Evolutionary conservation across 2,888 invertebrate genomes (phyloP), one percentile per base, ranked within the genome.

Genomic region (Drosophila anceps): DNA sequence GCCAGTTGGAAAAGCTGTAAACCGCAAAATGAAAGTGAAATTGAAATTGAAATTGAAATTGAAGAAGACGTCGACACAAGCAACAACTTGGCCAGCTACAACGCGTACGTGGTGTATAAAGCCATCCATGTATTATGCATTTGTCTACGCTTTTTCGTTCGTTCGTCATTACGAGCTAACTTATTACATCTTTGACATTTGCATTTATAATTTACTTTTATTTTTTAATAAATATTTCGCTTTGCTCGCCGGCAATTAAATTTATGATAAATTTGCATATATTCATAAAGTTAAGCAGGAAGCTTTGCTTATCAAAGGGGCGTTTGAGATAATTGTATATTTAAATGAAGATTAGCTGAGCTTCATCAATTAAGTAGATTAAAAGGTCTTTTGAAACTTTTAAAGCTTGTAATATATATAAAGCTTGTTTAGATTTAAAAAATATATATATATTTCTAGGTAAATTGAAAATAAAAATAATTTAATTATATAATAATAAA

Each of bases 1-100:
- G 72, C 65, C 73, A 76, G 86, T 86, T 79, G 90, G 84, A 88
- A 90, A 88, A 82, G 75, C 79, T 76, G 39, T 68, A 74, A 76
- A 59, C 82, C 84, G 75, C 88, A 83, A 79, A 77, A 83, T 83
- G 86, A 85, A 85, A 90, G 89, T 88, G 90, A 84, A 84, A 84
- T 81, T 84, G 83, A 80, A 87, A 89, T 81, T 84, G 83, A 80
- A 87, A 89, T 83, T 79, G 86, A 81, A 89, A 84, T 88, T 88
- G 79, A 88, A 84, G 84, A 84, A 88, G 84, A 84, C 87, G 84
- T 83, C 57, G 73, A 74, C 68, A 74, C 68, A 71, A 60, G 37
- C 60, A 48, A 39, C 60, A 48, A 53, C 60, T 50, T 61, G 46
- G 35, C 39, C 41, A 60, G 20, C n/a, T 24, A 31, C 29, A 50